These are phyloP conservation scores for Drosophila ercepeae DNA, from an alignment of 1,140 invertebrate species.

Conservation along the genomic window DNA sequence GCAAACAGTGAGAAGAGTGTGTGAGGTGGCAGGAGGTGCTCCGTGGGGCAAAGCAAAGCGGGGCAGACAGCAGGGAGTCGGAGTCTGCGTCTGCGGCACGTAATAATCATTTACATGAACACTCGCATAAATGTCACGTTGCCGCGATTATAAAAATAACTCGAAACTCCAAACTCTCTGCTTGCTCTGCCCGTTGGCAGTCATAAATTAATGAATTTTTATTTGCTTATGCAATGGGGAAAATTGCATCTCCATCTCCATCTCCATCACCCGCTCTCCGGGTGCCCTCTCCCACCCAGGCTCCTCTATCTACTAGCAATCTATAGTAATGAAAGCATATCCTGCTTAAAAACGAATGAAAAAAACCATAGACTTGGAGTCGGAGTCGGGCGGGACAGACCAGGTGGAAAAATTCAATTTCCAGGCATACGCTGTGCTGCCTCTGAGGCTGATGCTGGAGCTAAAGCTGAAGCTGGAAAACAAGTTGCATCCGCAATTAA, in stretches of 20 bases:
- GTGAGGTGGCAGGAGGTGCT: neutral
- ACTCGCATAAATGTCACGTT: constrained; percentile 82
- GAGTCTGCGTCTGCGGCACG: constrained; percentile 54
- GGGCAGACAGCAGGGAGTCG: constrained; percentile 20
- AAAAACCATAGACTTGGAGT: neutral
- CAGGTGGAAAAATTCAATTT: constrained; percentile 83
- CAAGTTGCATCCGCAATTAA: constrained; percentile 82
- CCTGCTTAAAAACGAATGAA: constrained; percentile 64
- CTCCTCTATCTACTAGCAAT: constrained; percentile 39
- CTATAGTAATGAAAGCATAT: constrained; percentile 80
- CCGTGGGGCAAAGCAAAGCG: neutral
- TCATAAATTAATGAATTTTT: constrained; percentile 81
- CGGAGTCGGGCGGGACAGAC: constrained; percentile 41
- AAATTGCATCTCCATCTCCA: constrained; percentile 51
- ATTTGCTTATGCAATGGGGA: constrained; percentile 79
- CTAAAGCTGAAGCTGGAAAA: constrained; percentile 64
- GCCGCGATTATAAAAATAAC: constrained; percentile 79
- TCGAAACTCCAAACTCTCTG: constrained; percentile 66
- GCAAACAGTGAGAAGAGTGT: constrained; percentile 36
- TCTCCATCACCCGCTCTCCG: neutral
- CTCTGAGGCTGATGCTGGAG: constrained; percentile 10
- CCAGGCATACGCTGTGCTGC: constrained; percentile 54
- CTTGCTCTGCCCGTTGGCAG: constrained; percentile 61
- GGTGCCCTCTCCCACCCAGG: neutral
- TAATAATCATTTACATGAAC: constrained; percentile 82